A percentile compares a stretch with the other conserved stretches of the same genome.
phyloP scores from a whole-genome alignment of 2,888 invertebrate species.

The Neoaliturus tenellus region DNA sequence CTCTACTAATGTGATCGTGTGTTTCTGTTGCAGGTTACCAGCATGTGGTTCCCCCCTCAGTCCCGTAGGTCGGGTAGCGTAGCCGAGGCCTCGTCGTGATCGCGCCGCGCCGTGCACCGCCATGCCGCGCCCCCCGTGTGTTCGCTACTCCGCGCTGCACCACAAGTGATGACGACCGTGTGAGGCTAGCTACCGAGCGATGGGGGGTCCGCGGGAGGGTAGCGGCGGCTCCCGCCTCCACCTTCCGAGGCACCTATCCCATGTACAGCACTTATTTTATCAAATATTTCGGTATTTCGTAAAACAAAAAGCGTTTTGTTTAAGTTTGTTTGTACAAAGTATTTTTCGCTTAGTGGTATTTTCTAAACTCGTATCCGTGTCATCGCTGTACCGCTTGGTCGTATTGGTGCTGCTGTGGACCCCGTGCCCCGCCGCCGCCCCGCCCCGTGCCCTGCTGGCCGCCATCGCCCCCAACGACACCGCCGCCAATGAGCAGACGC shows the following conservation, averaged over 20 bases:
- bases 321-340: slow-evolving; percentile 7
- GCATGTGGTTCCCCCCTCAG: not conserved
- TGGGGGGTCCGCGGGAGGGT: slow-evolving; percentile 7
- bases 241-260: slow-evolving; percentile 24
- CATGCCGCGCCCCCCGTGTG: not conserved
- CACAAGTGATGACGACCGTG: not conserved
- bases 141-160: not conserved
- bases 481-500: slow-evolving; percentile 77
- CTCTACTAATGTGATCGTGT: not conserved
- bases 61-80: not conserved
- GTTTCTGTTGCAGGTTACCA: slow-evolving; percentile 23
- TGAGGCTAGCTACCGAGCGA: not conserved
- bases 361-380: not conserved
- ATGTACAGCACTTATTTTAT: slow-evolving; percentile 11
- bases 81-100: not conserved
- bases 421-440: slow-evolving; percentile 53
- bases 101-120: not conserved
- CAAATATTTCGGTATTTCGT: slow-evolving; percentile 36
- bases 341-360: not conserved
- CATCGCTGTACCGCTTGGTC: slow-evolving; percentile 24
- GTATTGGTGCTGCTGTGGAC: slow-evolving; percentile 43
- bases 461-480: slow-evolving; percentile 80
- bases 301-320: not conserved
- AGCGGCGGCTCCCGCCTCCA: not conserved
- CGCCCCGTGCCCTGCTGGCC: slow-evolving; percentile 72